phyloP scores from a whole-genome alignment of 1,140 invertebrate species.

The Oscheius sp. region DNA sequence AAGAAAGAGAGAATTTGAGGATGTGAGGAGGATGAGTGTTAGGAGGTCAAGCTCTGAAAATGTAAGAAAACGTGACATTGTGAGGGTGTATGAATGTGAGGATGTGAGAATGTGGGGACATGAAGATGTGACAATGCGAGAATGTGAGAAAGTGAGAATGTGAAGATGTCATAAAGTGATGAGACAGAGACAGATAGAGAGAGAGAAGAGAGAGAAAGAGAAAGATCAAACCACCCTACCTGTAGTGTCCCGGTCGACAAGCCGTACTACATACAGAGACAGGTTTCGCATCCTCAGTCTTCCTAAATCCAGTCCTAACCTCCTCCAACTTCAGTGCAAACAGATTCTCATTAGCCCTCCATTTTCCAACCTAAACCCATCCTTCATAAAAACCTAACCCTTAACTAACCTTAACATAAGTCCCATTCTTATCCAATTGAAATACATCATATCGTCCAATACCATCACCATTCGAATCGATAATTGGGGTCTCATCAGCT shows the following conservation, averaged over 20 bases:
- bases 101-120: not conserved
- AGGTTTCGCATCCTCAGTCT: constrained; percentile 55
- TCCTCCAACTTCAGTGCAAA: constrained; percentile 44
- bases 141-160: too few species aligned
- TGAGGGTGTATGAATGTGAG: not conserved
- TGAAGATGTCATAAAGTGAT: too few species aligned
- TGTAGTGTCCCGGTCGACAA: constrained; percentile 68
- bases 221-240: not conserved
- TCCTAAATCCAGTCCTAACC: constrained; percentile 48
- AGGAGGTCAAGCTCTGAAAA: too few species aligned
- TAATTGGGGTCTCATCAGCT: constrained; percentile 45
- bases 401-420: constrained; percentile 49
- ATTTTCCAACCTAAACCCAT: constrained; percentile 31
- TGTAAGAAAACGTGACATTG: too few species aligned
- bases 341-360: constrained; percentile 23
- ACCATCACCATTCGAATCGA: constrained; percentile 65
- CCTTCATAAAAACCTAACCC: not conserved
- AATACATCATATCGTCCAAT: constrained; percentile 64
- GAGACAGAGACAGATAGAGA: too few species aligned
- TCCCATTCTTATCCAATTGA: constrained; percentile 52
- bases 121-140: too few species aligned
- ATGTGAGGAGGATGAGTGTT: too few species aligned
- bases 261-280: constrained; percentile 70
- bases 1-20: too few species aligned
- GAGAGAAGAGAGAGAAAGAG: too few species aligned